Evolutionary conservation across 2,888 invertebrate species (phyloP), one percentile per base, ranked within the genome.

Genomic region (Odontothrips loti): DNA sequence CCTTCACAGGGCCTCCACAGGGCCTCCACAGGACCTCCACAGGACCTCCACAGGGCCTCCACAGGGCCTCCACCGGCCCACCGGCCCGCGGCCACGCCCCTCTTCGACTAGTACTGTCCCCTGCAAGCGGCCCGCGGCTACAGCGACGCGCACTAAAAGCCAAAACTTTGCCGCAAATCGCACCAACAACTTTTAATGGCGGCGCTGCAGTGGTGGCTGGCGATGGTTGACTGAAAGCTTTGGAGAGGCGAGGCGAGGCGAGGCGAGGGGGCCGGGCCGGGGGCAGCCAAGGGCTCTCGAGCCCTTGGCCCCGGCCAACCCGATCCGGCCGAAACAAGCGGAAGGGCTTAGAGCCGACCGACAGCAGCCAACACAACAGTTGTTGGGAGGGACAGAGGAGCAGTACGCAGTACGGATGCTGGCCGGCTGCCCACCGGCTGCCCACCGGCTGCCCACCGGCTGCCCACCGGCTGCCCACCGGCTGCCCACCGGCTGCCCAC

Each of bases 121-220:
- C 51, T 2, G 34, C 34, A 4, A 6, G 34, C 34, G 34, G 34
- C 34, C 2, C 34, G 58, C 58, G 58, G 58, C 58, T 11, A 58
- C 58, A 58, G 58, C 34, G 34, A 20, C 58, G 58, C 58, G 58
- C 17, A 58, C 58, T 58, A 58, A 58, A 58, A 58, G 58, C 58
- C 58, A 58, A 58, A 75, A 75, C 68, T 75, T 75, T 27, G 23
- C 68, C 23, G 68, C 68, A 75, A 23, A 75, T 27, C 11, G 68
- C 68, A 27, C 23, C 68, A 75, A 75, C 27, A 75, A 75, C 68
- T 75, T 75, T 27, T 75, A 75, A 75, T 75, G 68, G 68, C 23
- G 23, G 17, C 20, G 58, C 27, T 75, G 27, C 10, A 10, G 68
- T 10, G 17, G 51, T 51, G 51, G 51, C 15, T 6, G 15, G 58